phyloP scores from a whole-genome alignment of 2,888 invertebrate genomes.

The Cylindroiulus punctatus region DNA sequence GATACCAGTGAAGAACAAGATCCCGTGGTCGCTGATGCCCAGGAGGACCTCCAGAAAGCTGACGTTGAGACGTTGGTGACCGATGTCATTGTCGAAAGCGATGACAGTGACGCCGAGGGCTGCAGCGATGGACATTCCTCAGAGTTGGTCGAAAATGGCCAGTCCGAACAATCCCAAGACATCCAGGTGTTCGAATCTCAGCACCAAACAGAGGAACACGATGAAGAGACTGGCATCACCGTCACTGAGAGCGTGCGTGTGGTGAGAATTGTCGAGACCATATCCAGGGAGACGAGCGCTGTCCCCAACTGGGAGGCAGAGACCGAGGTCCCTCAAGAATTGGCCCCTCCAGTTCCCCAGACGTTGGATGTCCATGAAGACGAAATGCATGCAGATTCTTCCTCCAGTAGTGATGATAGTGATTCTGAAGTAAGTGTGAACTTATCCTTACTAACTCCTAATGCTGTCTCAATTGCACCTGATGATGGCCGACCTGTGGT shows the following conservation, averaged over 20 bases:
- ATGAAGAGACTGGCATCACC: background rate
- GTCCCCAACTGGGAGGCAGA: background rate
- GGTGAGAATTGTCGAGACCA: conserved; percentile 6
- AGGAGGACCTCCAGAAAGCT: background rate
- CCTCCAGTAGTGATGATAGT: conserved; percentile 46
- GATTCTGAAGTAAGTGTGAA: conserved; percentile 55
- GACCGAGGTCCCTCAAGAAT: background rate
- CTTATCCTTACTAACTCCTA: conserved; percentile 44
- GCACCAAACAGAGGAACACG: background rate
- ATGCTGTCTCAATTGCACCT: background rate
- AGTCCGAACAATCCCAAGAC: background rate
- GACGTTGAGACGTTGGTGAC: background rate
- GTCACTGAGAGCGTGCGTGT: conserved; percentile 13
- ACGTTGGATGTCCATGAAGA: conserved; percentile 28
- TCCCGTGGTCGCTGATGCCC: no score
- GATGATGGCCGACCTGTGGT: background rate
- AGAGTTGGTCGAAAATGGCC: background rate
- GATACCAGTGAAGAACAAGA: no score
- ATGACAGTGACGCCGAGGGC: background rate
- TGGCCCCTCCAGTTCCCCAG: background rate
- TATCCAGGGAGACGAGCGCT: background rate
- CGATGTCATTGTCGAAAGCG: conserved; percentile 7
- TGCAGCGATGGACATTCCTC: background rate
- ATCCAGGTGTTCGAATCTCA: background rate
- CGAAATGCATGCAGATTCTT: conserved; percentile 49